Percentiles rank a stretch among this genome's conserved stretches.
These are phyloP conservation scores for Colossoma macropomum DNA, from an alignment of 2,113 vertebrate species.

Conservation along the genomic window DNA sequence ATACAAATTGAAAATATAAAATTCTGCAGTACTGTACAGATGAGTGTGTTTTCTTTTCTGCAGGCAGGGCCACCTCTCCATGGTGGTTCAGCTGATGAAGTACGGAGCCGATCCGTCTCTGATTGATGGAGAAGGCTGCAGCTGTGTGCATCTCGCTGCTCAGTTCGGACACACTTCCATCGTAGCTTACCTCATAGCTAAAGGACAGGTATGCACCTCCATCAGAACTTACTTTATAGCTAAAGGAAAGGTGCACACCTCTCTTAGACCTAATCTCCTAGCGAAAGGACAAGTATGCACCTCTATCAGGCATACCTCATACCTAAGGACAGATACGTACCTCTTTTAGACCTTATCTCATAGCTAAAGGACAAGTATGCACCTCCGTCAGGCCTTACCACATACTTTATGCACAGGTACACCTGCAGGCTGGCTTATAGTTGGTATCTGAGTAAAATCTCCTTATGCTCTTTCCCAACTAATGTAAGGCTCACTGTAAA, in stretches of 20 bases:
- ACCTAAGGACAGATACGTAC: no score
- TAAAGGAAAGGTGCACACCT: background rate
- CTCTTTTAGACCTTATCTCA: background rate
- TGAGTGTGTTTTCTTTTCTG: background rate
- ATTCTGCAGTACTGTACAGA: no score
- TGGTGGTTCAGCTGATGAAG: conserved; percentile 99
- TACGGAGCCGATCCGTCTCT: conserved; percentile 95
- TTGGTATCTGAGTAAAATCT: no score
- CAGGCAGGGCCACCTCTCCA: conserved; percentile 97
- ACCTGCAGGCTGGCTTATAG: no score
- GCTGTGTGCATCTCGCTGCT: conserved; percentile 95
- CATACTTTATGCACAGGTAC: background rate
- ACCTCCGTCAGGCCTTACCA: no score
- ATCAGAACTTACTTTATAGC: background rate
- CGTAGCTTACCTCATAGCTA: conserved; percentile 98
- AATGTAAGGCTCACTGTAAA: no score
- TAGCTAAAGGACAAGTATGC: background rate
- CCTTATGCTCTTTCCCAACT: no score
- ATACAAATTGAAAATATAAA: no score
- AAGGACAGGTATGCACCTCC: conserved; percentile 86
- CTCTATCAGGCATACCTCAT: no score
- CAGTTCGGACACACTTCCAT: conserved; percentile 99
- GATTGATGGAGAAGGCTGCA: conserved; percentile 98
- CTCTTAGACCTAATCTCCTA: background rate
- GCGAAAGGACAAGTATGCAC: background rate